Conservation (phyloP, 2,113 vertebrate genomes). For the Otis tarda region DNA sequence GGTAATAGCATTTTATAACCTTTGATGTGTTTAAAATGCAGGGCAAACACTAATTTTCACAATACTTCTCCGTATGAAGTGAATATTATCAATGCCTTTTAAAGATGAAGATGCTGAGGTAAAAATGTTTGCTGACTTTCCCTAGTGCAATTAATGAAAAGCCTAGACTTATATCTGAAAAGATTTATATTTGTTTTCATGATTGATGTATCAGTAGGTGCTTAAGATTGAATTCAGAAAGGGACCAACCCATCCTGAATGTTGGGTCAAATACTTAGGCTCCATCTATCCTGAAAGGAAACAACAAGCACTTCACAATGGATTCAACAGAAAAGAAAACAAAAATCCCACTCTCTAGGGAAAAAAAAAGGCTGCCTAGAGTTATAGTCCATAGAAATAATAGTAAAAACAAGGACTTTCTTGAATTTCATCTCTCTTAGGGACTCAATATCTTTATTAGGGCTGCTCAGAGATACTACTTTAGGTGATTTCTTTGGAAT, state of each 20-base stretch:
- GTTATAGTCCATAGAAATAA: neutral
- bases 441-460: neutral
- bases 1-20: neutral
- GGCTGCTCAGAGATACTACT: neutral
- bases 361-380: neutral
- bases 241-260: neutral
- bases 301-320: neutral
- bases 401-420: neutral
- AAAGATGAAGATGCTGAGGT: neutral
- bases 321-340: neutral
- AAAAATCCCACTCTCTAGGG: neutral
- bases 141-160: neutral
- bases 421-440: neutral
- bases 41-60: neutral
- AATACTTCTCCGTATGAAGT: neutral
- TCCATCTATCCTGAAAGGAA: neutral
- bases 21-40: neutral
- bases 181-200: neutral
- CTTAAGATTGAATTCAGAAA: neutral
- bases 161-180: neutral
- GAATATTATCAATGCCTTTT: neutral
- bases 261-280: neutral
- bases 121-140: neutral
- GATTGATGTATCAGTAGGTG: neutral
- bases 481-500: neutral